phyloP scores from a whole-genome alignment of 2,113 vertebrate species.

The Pycnonotus jocosus region DNA sequence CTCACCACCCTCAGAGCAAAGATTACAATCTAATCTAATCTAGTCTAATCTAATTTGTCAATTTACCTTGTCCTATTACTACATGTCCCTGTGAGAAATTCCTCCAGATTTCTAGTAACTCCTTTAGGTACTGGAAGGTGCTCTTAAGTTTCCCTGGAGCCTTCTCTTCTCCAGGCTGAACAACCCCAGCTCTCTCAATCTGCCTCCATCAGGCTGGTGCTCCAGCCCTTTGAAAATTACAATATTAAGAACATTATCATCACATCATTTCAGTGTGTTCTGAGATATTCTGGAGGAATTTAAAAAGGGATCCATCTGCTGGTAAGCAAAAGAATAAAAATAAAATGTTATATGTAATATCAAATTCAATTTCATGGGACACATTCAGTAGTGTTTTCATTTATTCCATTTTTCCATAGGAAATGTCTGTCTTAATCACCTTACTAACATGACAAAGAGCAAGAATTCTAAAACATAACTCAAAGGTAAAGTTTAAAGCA shows the following conservation, averaged over 20 bases:
- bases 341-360: not conserved
- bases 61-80: not conserved
- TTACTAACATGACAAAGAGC: not conserved
- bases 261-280: not conserved
- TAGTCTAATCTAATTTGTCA: not conserved
- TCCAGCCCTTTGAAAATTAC: not conserved
- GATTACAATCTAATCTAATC: not conserved
- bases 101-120: not conserved
- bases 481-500: not conserved
- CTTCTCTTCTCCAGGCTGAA: not conserved
- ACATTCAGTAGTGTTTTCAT: not conserved
- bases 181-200: not conserved
- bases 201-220: accelerated
- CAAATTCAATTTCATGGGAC: not conserved
- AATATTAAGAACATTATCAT: not conserved
- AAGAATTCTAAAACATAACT: not conserved
- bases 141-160: not conserved
- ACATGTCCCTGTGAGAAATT: not conserved
- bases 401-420: not conserved
- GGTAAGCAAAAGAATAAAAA: not conserved
- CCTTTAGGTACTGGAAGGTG: not conserved
- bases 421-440: not conserved
- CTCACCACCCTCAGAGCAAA: not conserved
- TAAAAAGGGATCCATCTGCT: not conserved
- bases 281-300: not conserved